Percentiles rank a stretch among this genome's conserved stretches.
These are phyloP conservation scores for Heliconius aoede DNA, from an alignment of 2,888 invertebrate genomes.

Conservation along the genomic window DNA sequence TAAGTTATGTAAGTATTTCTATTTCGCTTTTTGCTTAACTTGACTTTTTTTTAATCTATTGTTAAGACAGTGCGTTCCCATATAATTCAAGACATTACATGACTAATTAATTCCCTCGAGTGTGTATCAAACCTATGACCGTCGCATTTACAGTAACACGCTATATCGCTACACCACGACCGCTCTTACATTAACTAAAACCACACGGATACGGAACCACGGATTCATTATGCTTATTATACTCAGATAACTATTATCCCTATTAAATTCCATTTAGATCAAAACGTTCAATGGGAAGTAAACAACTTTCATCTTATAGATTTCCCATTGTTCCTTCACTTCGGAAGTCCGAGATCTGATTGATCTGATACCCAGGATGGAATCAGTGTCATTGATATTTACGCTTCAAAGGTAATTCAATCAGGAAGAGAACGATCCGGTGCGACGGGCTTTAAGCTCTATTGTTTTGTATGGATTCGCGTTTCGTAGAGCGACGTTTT, in stretches of 20 bases:
- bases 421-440: constrained; percentile 14
- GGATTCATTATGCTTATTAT: no score
- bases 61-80: no score
- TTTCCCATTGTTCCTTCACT: constrained; percentile 71
- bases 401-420: constrained; percentile 31
- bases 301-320: constrained; percentile 74
- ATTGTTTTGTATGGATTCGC: constrained; percentile 8
- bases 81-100: no score
- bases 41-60: no score
- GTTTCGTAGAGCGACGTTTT: neutral
- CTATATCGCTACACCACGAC: no score
- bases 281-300: constrained; percentile 57
- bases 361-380: constrained; percentile 22
- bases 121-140: no score
- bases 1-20: neutral
- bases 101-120: no score
- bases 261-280: constrained; percentile 29
- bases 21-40: no score
- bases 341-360: constrained; percentile 32
- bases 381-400: constrained; percentile 29
- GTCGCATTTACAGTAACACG: no score
- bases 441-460: neutral
- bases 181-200: no score
- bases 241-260: no score
- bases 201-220: no score